phyloP scores from a whole-genome alignment of 2,797 vertebrate genomes.

The Schizothorax lantsangensis region DNA sequence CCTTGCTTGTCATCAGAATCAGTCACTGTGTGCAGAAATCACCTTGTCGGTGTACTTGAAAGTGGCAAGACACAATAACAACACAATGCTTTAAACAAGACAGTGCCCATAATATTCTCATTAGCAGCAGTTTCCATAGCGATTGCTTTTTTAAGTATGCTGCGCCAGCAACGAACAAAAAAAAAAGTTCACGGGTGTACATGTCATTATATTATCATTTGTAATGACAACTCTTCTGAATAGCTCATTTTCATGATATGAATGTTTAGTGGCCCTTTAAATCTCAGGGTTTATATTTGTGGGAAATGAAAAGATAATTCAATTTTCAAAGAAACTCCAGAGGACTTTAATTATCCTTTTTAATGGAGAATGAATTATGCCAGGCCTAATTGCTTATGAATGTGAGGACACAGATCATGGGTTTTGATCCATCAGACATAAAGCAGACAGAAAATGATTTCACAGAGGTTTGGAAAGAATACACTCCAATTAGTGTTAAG shows the following conservation, averaged over 20 bases:
- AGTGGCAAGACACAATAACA: conserved; percentile 48
- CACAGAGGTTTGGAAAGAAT: conserved; percentile 48
- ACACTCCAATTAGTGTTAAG: conserved; percentile 27
- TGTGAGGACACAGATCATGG: conserved; percentile 80
- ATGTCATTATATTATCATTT: conserved; percentile 77
- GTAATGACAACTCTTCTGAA: conserved; percentile 79
- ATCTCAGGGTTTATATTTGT: conserved; percentile 77
- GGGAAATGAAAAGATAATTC: conserved; percentile 78
- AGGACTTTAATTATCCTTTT: conserved; percentile 81
- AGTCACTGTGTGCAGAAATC: conserved; percentile 48
- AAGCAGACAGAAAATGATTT: conserved; percentile 60
- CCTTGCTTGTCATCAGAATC: conserved; percentile 41
- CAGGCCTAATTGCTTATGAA: conserved; percentile 81
- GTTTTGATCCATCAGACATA: conserved; percentile 69
- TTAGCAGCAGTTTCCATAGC: conserved; percentile 73
- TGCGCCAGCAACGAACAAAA: conserved; percentile 64
- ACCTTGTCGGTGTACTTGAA: conserved; percentile 55
- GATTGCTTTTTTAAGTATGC: conserved; percentile 66
- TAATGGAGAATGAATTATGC: conserved; percentile 82
- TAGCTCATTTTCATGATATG: conserved; percentile 75
- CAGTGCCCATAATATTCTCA: conserved; percentile 65
- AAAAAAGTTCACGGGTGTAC: conserved; percentile 73
- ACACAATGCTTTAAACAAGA: conserved; percentile 64
- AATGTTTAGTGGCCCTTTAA: conserved; percentile 80
- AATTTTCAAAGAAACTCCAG: conserved; percentile 81